Evolutionary conservation across 1,140 invertebrate genomes (phyloP).

Genomic region (Scaptomyza hsui): DNA sequence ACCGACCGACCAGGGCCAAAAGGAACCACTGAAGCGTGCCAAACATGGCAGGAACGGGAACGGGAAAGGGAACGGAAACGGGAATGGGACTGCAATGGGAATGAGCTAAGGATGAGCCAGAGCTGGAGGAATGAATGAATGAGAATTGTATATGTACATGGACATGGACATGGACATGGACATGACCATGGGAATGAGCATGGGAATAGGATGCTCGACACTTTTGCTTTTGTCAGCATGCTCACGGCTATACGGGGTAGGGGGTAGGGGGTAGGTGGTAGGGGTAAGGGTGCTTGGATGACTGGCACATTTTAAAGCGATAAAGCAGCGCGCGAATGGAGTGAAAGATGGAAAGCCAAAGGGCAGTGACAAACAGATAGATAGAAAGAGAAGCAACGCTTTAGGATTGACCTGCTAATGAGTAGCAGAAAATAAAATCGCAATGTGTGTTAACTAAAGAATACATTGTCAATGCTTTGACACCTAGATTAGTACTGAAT

Average conservation of each 20-base stretch:
- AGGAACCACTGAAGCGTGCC: conserved; percentile 47
- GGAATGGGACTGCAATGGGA: background rate
- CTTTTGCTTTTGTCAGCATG: conserved; percentile 27
- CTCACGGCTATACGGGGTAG: background rate
- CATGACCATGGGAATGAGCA: conserved; percentile 12
- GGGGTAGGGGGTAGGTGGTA: no score
- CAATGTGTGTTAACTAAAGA: background rate
- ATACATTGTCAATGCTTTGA: no score
- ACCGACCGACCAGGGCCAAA: conserved; percentile 22
- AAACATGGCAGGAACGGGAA: conserved; percentile 18
- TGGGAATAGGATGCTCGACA: conserved; percentile 25
- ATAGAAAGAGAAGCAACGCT: background rate
- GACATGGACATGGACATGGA: conserved; percentile 7
- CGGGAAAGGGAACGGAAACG: conserved; percentile 1
- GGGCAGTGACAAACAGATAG: background rate
- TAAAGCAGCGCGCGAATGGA: conserved; percentile 11
- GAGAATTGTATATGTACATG: background rate
- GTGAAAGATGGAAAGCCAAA: background rate
- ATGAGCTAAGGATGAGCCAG: background rate
- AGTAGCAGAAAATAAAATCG: conserved; percentile 19
- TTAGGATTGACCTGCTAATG: conserved; percentile 43
- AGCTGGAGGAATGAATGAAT: background rate
- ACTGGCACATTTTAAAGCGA: conserved; percentile 40
- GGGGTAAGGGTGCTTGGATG: conserved; percentile 6
- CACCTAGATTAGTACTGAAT: no score